phyloP scores from a whole-genome alignment of 2,113 vertebrate species.

The Ibidorhyncha struthersii region DNA sequence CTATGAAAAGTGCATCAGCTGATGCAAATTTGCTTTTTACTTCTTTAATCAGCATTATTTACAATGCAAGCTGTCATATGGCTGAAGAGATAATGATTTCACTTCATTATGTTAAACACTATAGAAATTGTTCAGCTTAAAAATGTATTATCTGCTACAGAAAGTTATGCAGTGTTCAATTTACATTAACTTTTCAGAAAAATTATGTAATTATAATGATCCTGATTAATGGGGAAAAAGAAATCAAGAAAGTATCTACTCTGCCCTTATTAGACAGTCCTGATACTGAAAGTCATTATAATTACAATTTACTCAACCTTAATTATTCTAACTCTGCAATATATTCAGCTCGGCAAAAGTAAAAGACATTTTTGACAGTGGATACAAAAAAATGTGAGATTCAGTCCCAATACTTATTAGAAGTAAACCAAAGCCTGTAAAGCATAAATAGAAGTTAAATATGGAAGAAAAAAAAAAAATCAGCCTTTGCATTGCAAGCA shows the following conservation, averaged over 20 bases:
- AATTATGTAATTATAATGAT: not conserved
- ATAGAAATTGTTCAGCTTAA: not conserved
- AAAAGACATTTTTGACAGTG: not conserved
- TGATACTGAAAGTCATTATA: not conserved
- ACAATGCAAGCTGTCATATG: not conserved
- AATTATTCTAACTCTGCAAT: not conserved
- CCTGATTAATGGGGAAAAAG: not conserved
- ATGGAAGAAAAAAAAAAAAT: not conserved
- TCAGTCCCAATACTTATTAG: not conserved
- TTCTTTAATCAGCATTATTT: not conserved
- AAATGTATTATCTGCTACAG: not conserved
- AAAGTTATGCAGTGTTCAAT: not conserved
- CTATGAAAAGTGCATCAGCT: not conserved
- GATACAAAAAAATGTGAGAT: not conserved
- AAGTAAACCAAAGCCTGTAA: not conserved
- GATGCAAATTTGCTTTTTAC: not conserved
- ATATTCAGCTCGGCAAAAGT: not conserved
- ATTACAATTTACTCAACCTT: not conserved
- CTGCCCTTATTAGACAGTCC: not conserved
- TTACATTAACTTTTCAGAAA: not conserved
- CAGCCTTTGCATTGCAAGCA: not conserved
- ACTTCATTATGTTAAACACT: not conserved
- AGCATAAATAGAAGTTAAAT: slow-evolving; percentile 20
- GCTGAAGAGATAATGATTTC: not conserved
- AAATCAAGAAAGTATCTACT: not conserved